Percentiles rank a stretch among this genome's conserved stretches.
Conservation (phyloP, 2,113 vertebrate genomes). For the Copsychus sechellarum region DNA sequence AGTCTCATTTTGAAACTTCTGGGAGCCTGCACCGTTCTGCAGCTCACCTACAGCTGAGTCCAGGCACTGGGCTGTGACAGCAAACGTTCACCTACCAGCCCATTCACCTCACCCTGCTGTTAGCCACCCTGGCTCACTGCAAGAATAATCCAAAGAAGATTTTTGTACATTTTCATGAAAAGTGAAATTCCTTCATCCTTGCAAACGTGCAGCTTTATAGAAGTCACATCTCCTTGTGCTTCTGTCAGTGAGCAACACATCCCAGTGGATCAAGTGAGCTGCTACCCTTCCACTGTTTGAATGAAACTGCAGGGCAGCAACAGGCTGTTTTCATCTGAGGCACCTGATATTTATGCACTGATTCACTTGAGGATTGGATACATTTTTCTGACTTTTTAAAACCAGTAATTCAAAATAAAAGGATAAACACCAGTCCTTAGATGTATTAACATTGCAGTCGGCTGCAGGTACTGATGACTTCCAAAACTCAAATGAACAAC, state of each 20-base stretch:
- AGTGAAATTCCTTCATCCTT: neutral
- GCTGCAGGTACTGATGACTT: neutral
- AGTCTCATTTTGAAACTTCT: neutral
- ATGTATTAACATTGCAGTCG: neutral
- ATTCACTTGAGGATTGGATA: neutral
- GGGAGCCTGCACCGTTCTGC: neutral
- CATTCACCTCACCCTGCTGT: neutral
- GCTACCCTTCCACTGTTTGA: neutral
- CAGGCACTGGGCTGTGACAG: neutral
- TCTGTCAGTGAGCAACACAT: rapidly evolving
- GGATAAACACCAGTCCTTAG: neutral
- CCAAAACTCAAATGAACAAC: neutral
- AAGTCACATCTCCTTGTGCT: neutral
- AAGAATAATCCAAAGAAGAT: neutral
- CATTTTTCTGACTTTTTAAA: neutral
- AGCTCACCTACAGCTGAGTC: neutral
- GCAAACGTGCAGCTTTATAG: neutral
- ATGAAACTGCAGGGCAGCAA: neutral
- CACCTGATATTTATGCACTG: neutral
- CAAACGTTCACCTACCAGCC: neutral
- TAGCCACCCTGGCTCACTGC: neutral
- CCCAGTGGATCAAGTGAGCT: neutral
- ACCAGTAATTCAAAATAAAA: neutral
- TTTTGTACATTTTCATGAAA: neutral
- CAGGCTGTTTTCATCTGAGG: neutral